Base-by-base conservation (phyloP, 2,797 vertebrate species). In the Calcarius lapponicus region DNA sequence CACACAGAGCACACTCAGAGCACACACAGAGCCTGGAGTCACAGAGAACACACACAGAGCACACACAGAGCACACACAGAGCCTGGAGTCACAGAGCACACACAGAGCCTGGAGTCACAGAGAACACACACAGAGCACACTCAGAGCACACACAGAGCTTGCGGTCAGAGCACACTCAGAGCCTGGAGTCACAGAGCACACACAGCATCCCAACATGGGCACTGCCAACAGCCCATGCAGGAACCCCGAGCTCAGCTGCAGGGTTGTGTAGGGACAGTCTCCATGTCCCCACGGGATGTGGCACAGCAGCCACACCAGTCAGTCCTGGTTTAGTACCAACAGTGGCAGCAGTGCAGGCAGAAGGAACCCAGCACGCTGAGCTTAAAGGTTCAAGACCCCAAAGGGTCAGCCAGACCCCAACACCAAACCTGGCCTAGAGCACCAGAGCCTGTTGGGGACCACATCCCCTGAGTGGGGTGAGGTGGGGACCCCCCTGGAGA, bases 131-230 rank as follows among this genome's bases (percentile, higher is more conserved):
- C 8, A 50, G 14, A 50, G 48, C 26, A 50, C 26, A 29, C 50
- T 43, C 60, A 45, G 67, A 45, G 5, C 70, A 48, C 43, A 29
- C 32, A 47, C 60, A 43, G n/a, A n/a, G n/a, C 71, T 29, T 7
- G 66, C 58, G 13, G 14, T 21, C 38, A 38, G 36, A 32, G 66
- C 47, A 83, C 32, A 11, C 47, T 26, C 7, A 28, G 47, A 54
- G 8, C 31, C 53, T 19, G 29, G 8, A 14, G 53, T 54, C 19
- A 51, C 17, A 32, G 9, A 34, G 66, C 51, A 83, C 32, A 11
- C 43, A 25, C 7, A 28, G 43, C 36, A 28, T 0, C 0, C 31
- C 32, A 12, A 3, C 1, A 10, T 0, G 0, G 50, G 31, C 80
- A 80, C 31, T 32, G 42, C 38, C 43, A 22, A 31, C 34, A 26